A percentile compares a stretch with the other conserved stretches of the same genome.
Evolutionary conservation across 2,113 vertebrate species (phyloP).

Genomic region (Catagonus wagneri): DNA sequence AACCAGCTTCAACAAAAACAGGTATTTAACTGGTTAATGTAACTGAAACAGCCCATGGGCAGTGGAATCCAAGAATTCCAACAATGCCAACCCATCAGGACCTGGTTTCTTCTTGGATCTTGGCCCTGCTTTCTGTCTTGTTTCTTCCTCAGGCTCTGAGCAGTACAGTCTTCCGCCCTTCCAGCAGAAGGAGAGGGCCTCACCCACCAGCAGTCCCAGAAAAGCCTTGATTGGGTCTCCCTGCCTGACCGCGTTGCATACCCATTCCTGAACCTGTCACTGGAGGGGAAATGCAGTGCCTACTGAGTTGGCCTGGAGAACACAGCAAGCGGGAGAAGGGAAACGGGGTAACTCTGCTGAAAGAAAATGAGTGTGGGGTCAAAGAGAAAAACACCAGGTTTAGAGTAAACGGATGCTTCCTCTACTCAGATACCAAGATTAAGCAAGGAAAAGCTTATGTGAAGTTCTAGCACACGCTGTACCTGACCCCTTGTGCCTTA

Average conservation of each 20-base stretch:
- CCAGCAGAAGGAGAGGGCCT: not conserved
- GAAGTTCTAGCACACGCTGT: not conserved
- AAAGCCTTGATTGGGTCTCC: not conserved
- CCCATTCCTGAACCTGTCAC: not conserved
- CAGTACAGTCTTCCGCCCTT: not conserved
- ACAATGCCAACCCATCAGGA: not conserved
- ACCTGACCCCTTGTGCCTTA: not conserved
- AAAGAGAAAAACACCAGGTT: not conserved
- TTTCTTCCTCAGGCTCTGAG: not conserved
- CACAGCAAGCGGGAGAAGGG: not conserved
- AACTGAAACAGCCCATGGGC: constrained; percentile 14
- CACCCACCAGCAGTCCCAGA: not conserved
- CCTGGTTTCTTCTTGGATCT: not conserved
- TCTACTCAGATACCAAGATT: not conserved
- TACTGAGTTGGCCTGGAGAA: not conserved
- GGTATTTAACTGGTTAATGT: not conserved
- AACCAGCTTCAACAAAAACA: not conserved
- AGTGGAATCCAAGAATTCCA: constrained; percentile 4
- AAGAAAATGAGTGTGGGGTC: not conserved
- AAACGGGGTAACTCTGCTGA: not conserved
- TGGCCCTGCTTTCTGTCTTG: not conserved
- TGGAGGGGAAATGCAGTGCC: not conserved
- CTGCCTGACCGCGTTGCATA: not conserved
- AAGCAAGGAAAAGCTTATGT: not conserved
- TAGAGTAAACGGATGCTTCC: not conserved